Conservation (phyloP, 2,888 invertebrate species). For the Anthophora plumipes region DNA sequence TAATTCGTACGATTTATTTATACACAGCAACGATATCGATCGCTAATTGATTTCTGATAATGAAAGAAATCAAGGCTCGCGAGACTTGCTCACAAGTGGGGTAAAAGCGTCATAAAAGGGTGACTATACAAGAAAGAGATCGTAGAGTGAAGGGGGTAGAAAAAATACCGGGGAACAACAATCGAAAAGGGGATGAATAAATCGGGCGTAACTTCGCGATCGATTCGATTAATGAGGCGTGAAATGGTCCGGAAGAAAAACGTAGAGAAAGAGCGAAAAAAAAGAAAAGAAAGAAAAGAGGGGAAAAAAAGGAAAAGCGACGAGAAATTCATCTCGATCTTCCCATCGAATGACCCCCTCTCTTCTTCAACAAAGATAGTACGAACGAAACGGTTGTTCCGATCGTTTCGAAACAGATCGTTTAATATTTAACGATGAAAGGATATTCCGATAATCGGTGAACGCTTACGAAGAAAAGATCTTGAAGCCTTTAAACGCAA, state of each 20-base stretch:
- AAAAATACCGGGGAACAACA: neutral
- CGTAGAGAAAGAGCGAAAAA: neutral
- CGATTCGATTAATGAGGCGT: constrained; percentile 26
- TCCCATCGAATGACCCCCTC: neutral
- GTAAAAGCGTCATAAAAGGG: neutral
- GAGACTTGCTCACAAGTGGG: neutral
- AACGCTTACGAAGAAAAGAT: constrained; percentile 3
- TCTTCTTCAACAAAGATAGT: neutral
- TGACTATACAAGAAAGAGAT: neutral
- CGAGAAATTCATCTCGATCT: constrained; percentile 1
- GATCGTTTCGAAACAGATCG: constrained; percentile 8
- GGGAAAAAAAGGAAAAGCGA: neutral
- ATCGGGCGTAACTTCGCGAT: constrained; percentile 5
- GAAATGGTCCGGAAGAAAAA: constrained; percentile 13
- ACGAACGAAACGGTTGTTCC: neutral
- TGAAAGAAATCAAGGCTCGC: neutral
- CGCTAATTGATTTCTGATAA: constrained; percentile 7
- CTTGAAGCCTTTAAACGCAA: constrained; percentile 5
- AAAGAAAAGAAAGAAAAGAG: no score
- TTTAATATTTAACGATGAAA: constrained; percentile 40
- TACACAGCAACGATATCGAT: neutral
- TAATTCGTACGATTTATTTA: neutral
- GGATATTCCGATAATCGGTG: neutral
- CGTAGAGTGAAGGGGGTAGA: neutral
- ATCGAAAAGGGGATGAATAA: constrained; percentile 23